These are phyloP conservation scores for Eristalis intricaria DNA, from an alignment of 2,888 invertebrate genomes.

Conservation along the genomic window DNA sequence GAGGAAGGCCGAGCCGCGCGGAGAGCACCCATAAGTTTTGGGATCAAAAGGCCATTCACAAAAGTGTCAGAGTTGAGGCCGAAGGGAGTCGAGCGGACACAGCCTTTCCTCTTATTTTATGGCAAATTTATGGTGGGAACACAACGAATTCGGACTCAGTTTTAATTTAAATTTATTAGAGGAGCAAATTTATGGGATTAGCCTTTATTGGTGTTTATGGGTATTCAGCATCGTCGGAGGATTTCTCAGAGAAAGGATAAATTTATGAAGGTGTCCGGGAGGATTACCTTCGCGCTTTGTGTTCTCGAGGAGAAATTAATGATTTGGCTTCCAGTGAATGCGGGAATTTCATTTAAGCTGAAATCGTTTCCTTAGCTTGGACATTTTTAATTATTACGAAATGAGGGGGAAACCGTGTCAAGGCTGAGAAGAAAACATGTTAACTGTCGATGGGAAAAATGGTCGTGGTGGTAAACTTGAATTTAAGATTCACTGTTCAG, in stretches of 20 bases:
- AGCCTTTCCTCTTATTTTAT: slow-evolving; percentile 4
- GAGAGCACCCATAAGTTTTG: neutral
- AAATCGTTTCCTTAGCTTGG: no score
- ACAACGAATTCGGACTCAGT: neutral
- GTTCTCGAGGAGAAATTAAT: no score
- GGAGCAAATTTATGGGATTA: slow-evolving; percentile 35
- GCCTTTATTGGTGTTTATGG: slow-evolving; percentile 25
- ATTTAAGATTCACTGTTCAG: no score
- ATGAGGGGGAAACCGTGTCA: no score
- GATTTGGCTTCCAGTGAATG: no score
- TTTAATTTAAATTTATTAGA: slow-evolving; percentile 54
- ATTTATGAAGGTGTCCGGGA: slow-evolving; percentile 3
- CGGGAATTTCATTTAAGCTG: no score
- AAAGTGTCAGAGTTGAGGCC: neutral
- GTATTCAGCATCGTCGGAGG: neutral
- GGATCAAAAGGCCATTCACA: slow-evolving; percentile 4
- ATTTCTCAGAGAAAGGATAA: slow-evolving; percentile 21
- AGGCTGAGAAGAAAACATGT: no score
- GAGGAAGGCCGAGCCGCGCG: neutral
- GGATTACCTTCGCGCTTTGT: no score
- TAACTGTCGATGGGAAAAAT: no score
- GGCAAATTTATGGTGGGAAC: slow-evolving; percentile 49
- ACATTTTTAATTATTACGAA: no score
- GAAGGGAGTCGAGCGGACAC: neutral
- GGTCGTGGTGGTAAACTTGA: no score